Evolutionary conservation across 2,888 invertebrate species (phyloP).

Genomic region (Plutella xylostella): DNA sequence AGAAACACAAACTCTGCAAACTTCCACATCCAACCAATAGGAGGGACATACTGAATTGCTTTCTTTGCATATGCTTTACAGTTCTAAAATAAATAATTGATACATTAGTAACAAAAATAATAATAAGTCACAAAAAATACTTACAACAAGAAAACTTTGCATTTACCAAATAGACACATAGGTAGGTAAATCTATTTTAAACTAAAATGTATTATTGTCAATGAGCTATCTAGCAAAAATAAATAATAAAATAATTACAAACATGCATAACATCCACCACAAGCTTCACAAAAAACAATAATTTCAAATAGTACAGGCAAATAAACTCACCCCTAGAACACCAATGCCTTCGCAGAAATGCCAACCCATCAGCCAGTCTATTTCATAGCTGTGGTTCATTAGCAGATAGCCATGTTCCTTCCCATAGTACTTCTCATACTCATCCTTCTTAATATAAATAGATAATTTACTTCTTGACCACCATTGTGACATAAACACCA

Average conservation of each 20-base stretch:
- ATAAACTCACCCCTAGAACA: constrained; percentile 81
- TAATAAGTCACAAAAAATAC: not conserved
- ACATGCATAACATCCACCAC: too few relatives aligned
- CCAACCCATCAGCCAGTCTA: constrained; percentile 97
- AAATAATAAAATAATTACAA: too few relatives aligned
- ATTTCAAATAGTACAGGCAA: not conserved
- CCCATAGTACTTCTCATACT: constrained; percentile 82
- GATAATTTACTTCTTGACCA: constrained; percentile 84
- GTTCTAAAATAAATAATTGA: constrained; percentile 69
- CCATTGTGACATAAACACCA: constrained; percentile 94
- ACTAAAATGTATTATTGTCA: too few relatives aligned
- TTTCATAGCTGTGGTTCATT: constrained; percentile 96
- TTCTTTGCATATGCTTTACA: constrained; percentile 97
- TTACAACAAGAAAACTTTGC: not conserved
- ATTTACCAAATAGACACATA: not conserved
- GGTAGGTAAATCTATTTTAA: too few relatives aligned
- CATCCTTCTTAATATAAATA: constrained; percentile 82
- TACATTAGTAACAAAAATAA: not conserved
- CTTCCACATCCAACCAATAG: constrained; percentile 97
- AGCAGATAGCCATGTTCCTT: constrained; percentile 90
- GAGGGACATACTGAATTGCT: constrained; percentile 89
- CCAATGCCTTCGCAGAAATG: constrained; percentile 84
- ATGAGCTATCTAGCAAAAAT: too few relatives aligned
- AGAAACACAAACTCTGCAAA: constrained; percentile 95
- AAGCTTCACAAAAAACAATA: not conserved